Evolutionary conservation across 2,888 invertebrate species (phyloP).

Genomic region (Deilephila porcellus): DNA sequence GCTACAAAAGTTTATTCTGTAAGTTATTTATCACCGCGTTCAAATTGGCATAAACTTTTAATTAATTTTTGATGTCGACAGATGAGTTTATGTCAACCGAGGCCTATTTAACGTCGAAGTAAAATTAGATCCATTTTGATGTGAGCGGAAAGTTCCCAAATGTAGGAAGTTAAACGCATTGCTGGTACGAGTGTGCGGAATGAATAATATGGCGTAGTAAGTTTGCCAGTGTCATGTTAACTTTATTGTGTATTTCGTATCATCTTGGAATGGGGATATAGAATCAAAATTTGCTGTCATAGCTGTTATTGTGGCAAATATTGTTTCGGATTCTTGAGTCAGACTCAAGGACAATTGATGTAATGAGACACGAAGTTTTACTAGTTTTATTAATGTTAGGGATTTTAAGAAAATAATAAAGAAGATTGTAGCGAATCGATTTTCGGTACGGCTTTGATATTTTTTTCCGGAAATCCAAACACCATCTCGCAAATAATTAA

Average conservation of each 20-base stretch:
- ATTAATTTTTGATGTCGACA: constrained; percentile 35
- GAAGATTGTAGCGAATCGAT: background rate
- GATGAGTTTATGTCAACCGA: constrained; percentile 32
- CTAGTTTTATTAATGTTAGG: no score
- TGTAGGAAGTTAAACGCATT: constrained; percentile 16
- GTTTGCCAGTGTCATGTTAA: background rate
- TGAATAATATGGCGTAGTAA: background rate
- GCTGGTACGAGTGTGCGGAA: background rate
- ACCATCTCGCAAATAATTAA: background rate
- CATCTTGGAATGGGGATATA: background rate
- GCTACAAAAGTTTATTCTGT: constrained; percentile 29
- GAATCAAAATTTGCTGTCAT: background rate
- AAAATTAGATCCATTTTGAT: constrained; percentile 47
- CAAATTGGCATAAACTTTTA: constrained; percentile 35
- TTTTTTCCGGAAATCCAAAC: background rate
- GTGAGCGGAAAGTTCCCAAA: constrained; percentile 26
- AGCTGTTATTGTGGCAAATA: background rate
- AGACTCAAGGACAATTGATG: no score
- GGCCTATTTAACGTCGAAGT: constrained; percentile 34
- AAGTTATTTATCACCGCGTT: constrained; percentile 34
- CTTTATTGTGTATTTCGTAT: background rate
- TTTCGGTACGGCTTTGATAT: background rate
- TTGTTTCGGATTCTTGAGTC: no score
- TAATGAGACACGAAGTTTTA: no score
- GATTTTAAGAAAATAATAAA: no score